phyloP scores from a whole-genome alignment of 2,888 invertebrate genomes.

The Listrodromus nycthemerus region DNA sequence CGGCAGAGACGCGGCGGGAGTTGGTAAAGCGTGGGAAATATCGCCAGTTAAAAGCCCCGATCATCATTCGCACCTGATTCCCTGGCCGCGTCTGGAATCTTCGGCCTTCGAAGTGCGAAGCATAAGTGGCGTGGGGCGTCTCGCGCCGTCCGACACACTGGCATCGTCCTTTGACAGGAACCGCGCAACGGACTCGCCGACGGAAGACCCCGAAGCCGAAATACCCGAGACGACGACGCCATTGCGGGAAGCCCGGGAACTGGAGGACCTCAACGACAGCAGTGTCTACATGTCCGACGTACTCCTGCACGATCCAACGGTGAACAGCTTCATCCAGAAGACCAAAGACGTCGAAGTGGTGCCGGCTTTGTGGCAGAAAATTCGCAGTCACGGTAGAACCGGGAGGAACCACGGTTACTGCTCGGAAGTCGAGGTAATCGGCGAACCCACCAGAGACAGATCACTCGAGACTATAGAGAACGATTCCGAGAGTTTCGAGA shows the following conservation, averaged over 20 bases:
- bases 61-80: conserved; percentile 69
- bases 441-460: background rate
- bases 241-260: conserved; percentile 47
- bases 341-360: conserved; percentile 68
- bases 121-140: conserved; percentile 75
- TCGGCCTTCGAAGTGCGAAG: conserved; percentile 78
- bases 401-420: conserved; percentile 56
- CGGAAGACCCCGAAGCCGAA: conserved; percentile 9
- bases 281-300: conserved; percentile 44
- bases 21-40: conserved; percentile 79
- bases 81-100: conserved; percentile 75
- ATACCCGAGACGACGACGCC: background rate
- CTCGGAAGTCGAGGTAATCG: conserved; percentile 57
- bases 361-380: conserved; percentile 60
- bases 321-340: conserved; percentile 58
- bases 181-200: background rate
- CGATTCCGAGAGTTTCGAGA: conserved; percentile 10
- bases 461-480: background rate
- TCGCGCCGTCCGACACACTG: conserved; percentile 44
- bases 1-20: conserved; percentile 70
- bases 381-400: conserved; percentile 41
- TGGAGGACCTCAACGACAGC: conserved; percentile 63
- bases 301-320: conserved; percentile 60
- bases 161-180: conserved; percentile 8
- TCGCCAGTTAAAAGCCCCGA: conserved; percentile 72